Evolutionary conservation across 2,888 invertebrate genomes (phyloP).

Genomic region (Eristalinus sepulchralis): DNA sequence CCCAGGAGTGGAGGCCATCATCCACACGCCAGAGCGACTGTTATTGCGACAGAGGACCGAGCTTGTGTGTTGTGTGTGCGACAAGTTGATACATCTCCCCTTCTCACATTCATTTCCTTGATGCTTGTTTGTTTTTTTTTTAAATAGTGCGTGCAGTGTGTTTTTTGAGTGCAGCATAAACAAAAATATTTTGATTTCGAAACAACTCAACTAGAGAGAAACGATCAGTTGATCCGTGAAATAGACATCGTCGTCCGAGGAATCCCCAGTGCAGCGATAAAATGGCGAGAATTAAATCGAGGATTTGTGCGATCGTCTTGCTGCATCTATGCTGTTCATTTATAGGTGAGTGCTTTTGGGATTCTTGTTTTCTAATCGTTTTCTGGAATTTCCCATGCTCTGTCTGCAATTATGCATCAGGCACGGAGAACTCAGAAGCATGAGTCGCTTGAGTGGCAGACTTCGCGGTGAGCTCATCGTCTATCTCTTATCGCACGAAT

Average conservation of each 20-base stretch:
- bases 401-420: too few species aligned
- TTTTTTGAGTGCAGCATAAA: slow-evolving; percentile 42
- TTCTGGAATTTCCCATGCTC: background rate
- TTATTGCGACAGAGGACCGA: too few species aligned
- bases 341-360: slow-evolving; percentile 57
- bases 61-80: slow-evolving; percentile 31
- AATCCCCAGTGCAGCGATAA: background rate
- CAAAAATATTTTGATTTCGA: slow-evolving; percentile 61
- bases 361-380: background rate
- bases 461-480: background rate
- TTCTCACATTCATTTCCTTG: background rate
- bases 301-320: slow-evolving; percentile 58
- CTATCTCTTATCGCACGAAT: background rate
- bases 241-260: background rate
- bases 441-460: background rate
- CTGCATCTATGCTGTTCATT: slow-evolving; percentile 58
- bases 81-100: slow-evolving; percentile 20
- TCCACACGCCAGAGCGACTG: too few species aligned
- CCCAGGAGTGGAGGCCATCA: slow-evolving; percentile 19
- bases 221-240: slow-evolving; percentile 2
- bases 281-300: slow-evolving; percentile 58
- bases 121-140: slow-evolving; percentile 10
- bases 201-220: slow-evolving; percentile 12
- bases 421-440: too few species aligned
- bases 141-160: slow-evolving; percentile 64